Base-by-base conservation (phyloP, 1,140 invertebrate species). In the Antheraea mylitta region DNA sequence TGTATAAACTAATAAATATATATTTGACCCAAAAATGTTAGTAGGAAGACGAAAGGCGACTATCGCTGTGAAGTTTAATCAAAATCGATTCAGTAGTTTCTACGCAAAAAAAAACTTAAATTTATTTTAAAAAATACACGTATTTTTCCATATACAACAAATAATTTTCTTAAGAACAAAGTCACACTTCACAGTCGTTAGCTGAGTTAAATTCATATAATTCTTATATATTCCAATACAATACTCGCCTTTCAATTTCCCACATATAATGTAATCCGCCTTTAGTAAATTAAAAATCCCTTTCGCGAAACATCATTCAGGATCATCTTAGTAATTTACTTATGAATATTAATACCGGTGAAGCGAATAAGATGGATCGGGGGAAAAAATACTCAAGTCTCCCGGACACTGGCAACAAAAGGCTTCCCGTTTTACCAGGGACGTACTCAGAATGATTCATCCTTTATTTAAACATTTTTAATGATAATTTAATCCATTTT, bases 321-420 rank as follows among this genome's bases (percentile, higher is more conserved):
- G 77, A 80, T 83, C 75, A 85, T 87, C 81, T 74, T 79, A 78
- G 77, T 85, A 90, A 87, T 86, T 90, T 87, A 84, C 83, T 89
- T 88, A 90, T 88, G 87, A 88, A 90, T 87, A 89, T 90, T 87
- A 85, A 88, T 82, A 67, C 74, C 77, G 70, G 66, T 77, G 80
- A 80, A 78, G 75, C 75, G 70, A 74, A 78, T 72, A 76, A 72
- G 68, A 66, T 18, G 53, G 65, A 66, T 48, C 36, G 48, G n/a
- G 45, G 45, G 64, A 38, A 70, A 78, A 76, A 76, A 67, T 61
- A 64, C 68, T 67, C 61, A 71, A 71, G 71, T 71, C 71, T 71
- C 69, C 74, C 73, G 73, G 73, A 83, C 80, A 83, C 80, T 60
- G 70, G 67, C 77, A 74, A 89, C 83, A 86, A 87, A 85, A 83